Conservation (phyloP, 1,140 invertebrate genomes). For the Pachypsylla venusta region DNA sequence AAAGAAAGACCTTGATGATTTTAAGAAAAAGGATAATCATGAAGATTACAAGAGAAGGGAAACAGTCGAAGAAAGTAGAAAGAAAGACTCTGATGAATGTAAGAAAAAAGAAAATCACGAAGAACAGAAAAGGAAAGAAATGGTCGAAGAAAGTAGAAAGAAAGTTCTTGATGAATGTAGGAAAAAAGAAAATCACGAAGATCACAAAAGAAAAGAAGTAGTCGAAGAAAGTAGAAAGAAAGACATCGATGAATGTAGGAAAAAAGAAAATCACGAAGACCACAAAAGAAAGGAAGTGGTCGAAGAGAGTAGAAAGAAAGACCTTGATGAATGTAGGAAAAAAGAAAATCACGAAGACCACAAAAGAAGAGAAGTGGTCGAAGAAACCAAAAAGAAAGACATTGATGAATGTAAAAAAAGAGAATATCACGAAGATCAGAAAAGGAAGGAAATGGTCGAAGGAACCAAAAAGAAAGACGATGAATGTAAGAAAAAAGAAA, state of each 20-base stretch:
- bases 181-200: constrained; percentile 18
- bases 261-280: constrained; percentile 17
- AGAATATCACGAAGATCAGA: constrained; percentile 5
- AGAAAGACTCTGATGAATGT: constrained; percentile 18
- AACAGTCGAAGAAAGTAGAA: constrained; percentile 24
- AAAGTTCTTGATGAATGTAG: constrained; percentile 16
- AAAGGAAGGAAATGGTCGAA: constrained; percentile 13
- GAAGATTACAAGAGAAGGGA: constrained; percentile 24
- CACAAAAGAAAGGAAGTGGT: constrained; percentile 7
- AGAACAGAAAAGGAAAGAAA: constrained; percentile 16
- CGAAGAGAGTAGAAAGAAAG: constrained; percentile 5
- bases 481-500: constrained; percentile 11
- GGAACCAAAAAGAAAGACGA: constrained; percentile 7
- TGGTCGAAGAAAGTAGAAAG: constrained; percentile 16
- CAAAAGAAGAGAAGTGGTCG: constrained; percentile 17
- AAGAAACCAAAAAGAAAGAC: constrained; percentile 16
- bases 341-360: constrained; percentile 13
- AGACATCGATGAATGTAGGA: constrained; percentile 14
- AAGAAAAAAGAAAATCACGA: constrained; percentile 16
- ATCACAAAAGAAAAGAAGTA: constrained; percentile 17
- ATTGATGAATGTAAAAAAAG: constrained; percentile 1
- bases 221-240: constrained; percentile 17
- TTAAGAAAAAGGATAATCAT: constrained; percentile 25
- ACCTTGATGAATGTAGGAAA: constrained; percentile 14
- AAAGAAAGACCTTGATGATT: constrained; percentile 17